These are phyloP conservation scores for Takifugu rubripes DNA, from an alignment of 2,797 vertebrate species.

Conservation along the genomic window DNA sequence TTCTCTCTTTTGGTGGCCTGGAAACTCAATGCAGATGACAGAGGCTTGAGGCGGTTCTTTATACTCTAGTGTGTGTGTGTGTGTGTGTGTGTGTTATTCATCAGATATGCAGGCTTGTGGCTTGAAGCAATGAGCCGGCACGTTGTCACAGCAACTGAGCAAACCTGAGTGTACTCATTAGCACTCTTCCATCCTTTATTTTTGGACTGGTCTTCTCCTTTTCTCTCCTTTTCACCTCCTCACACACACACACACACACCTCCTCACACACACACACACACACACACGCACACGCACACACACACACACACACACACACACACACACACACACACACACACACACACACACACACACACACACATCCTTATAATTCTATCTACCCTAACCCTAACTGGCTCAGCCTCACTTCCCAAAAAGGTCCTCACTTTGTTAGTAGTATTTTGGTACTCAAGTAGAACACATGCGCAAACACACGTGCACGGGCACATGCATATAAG, in stretches of 20 bases:
- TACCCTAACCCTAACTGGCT: too few relatives aligned
- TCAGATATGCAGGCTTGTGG: conserved; percentile 43
- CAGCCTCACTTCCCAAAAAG: too few relatives aligned
- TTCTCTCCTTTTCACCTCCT: conserved; percentile 5
- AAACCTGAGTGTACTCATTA: conserved; percentile 60
- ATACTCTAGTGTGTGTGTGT: conserved; percentile 12
- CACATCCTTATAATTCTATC: too few relatives aligned
- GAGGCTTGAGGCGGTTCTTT: conserved; percentile 31
- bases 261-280: too few relatives aligned
- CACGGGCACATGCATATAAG: too few relatives aligned
- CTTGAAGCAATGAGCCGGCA: conserved; percentile 36
- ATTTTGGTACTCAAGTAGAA: too few relatives aligned
- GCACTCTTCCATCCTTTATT: conserved; percentile 50
- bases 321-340: too few relatives aligned
- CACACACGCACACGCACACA: too few relatives aligned
- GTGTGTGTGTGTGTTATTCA: conserved; percentile 27
- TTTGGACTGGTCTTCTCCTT: conserved; percentile 38
- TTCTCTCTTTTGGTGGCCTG: conserved; percentile 8
- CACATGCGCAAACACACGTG: too few relatives aligned
- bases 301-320: too few relatives aligned
- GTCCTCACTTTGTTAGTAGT: too few relatives aligned
- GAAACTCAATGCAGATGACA: conserved; percentile 32
- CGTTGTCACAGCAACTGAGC: conserved; percentile 67
- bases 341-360: too few relatives aligned
- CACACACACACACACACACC: conserved; percentile 1